Evolutionary conservation across 2,113 vertebrate genomes (phyloP).

Genomic region (Cyphomyrus plagiostoma): DNA sequence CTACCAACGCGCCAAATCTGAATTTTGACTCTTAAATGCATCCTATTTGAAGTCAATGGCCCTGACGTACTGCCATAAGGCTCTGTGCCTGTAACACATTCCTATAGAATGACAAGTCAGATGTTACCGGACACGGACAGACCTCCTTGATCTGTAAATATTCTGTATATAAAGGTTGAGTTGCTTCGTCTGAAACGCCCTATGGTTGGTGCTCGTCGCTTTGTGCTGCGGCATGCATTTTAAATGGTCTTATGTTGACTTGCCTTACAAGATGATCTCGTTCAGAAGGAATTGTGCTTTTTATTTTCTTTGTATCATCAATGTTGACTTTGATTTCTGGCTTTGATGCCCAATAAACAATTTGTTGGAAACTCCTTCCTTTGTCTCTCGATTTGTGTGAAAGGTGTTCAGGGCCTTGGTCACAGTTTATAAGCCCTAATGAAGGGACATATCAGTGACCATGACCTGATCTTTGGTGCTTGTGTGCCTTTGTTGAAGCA

Average conservation of each 20-base stretch:
- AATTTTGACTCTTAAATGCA: conserved; percentile 7
- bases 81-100: conserved; percentile 42
- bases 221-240: conserved; percentile 32
- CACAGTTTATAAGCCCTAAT: too few species aligned
- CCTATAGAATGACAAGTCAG: conserved; percentile 46
- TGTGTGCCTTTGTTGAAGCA: too few species aligned
- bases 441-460: too few species aligned
- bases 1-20: conserved; percentile 15
- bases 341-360: conserved; percentile 54
- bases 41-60: conserved; percentile 28
- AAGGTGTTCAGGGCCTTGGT: neutral
- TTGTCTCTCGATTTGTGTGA: conserved; percentile 24
- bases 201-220: conserved; percentile 7
- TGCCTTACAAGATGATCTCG: conserved; percentile 26
- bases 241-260: conserved; percentile 39
- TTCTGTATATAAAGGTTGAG: conserved; percentile 41
- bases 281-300: conserved; percentile 40
- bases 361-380: conserved; percentile 39
- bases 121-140: conserved; percentile 34
- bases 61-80: conserved; percentile 40
- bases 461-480: too few species aligned
- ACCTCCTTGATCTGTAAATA: conserved; percentile 45
- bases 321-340: conserved; percentile 41
- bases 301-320: conserved; percentile 37
- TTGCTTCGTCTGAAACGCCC: conserved; percentile 22